A percentile compares a stretch with the other conserved stretches of the same genome.
These are phyloP conservation scores for Druon quercuslanigerum DNA, from an alignment of 1,140 invertebrate species.

Conservation along the genomic window DNA sequence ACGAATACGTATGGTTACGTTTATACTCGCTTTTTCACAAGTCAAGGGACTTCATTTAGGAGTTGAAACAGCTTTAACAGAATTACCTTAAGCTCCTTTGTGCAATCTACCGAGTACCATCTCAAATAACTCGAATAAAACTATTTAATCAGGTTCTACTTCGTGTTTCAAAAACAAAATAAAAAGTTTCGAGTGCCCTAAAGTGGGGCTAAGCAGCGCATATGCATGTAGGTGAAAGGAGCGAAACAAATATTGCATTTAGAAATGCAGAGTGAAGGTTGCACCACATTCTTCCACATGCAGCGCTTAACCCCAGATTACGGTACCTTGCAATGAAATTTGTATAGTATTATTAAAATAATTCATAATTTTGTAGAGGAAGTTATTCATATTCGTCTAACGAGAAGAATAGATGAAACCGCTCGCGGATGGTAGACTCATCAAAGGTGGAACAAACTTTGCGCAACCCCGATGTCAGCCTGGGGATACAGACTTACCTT, in stretches of 20 bases:
- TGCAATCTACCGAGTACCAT: background rate
- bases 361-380: no score
- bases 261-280: no score
- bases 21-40: constrained; percentile 1
- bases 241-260: no score
- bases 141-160: constrained; percentile 6
- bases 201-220: no score
- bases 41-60: constrained; percentile 13
- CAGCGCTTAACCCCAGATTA: no score
- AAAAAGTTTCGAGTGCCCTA: background rate
- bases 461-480: background rate
- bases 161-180: background rate
- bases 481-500: background rate
- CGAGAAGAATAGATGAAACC: background rate
- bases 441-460: constrained; percentile 1
- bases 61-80: constrained; percentile 8
- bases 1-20: constrained; percentile 8
- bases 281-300: no score
- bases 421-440: background rate
- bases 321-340: no score
- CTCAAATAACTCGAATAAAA: constrained; percentile 4
- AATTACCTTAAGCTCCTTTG: background rate
- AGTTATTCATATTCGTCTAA: no score
- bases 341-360: no score
- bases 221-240: background rate